phyloP scores from a whole-genome alignment of 2,888 invertebrate species.

The Drosophila quinaria region DNA sequence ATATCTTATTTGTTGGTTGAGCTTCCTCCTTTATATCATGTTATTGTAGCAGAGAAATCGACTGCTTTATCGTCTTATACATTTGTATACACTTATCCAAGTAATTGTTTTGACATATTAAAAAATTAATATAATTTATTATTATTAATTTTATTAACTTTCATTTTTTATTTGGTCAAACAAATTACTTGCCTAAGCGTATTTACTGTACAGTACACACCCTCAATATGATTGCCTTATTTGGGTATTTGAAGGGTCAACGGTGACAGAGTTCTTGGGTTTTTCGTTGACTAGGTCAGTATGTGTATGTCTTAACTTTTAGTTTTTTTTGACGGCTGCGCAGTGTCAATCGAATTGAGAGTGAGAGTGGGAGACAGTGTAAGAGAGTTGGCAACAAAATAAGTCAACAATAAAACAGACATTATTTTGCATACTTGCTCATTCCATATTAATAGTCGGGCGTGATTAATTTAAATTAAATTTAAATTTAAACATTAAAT shows the following conservation, averaged over 20 bases:
- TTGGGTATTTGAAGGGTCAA: slow-evolving; percentile 61
- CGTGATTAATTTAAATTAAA: no score
- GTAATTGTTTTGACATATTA: no score
- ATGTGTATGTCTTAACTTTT: slow-evolving; percentile 54
- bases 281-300: slow-evolving; percentile 77
- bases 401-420: not conserved
- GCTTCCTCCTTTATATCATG: slow-evolving; percentile 4
- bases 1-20: slow-evolving; percentile 3
- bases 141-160: no score
- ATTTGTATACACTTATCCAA: not conserved
- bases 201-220: slow-evolving; percentile 3
- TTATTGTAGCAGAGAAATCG: no score
- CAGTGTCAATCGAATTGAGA: slow-evolving; percentile 26
- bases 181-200: not conserved
- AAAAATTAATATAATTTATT: no score
- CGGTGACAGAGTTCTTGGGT: slow-evolving; percentile 33
- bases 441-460: not conserved
- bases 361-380: slow-evolving; percentile 1
- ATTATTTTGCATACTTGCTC: not conserved
- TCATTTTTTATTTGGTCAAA: not conserved
- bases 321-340: slow-evolving; percentile 49
- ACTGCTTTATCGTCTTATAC: slow-evolving; percentile 8
- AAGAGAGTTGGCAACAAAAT: slow-evolving; percentile 29
- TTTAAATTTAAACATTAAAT: slow-evolving; percentile 9
- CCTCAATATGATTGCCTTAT: slow-evolving; percentile 41